These are phyloP conservation scores for Agrotis segetum DNA, from an alignment of 2,888 invertebrate species.

Conservation along the genomic window DNA sequence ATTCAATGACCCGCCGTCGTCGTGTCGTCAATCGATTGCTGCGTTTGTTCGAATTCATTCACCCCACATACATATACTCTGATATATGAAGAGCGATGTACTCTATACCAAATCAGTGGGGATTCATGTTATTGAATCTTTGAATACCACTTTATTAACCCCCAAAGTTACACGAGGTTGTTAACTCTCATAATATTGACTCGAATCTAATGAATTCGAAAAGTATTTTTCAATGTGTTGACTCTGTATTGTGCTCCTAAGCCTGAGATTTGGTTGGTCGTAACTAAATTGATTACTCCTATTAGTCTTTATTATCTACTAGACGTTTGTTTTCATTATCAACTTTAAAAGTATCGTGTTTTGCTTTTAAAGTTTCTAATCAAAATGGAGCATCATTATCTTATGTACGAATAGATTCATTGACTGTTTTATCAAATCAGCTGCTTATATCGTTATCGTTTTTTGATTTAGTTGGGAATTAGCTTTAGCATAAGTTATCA, in stretches of 20 bases:
- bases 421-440: slow-evolving; percentile 6
- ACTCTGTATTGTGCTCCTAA: slow-evolving; percentile 12
- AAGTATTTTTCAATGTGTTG: slow-evolving; percentile 33
- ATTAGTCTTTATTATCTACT: slow-evolving; percentile 33
- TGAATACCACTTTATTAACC: slow-evolving; percentile 53
- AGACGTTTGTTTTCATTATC: neutral
- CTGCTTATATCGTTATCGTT: slow-evolving; percentile 1
- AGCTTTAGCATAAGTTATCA: neutral
- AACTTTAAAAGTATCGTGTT: slow-evolving; percentile 18
- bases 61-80: slow-evolving; percentile 54
- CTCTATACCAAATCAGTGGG: slow-evolving; percentile 50
- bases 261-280: slow-evolving; percentile 21
- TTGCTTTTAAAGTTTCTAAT: slow-evolving; percentile 20
- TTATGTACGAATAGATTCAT: slow-evolving; percentile 6
- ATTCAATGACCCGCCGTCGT: slow-evolving; percentile 66
- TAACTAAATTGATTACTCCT: slow-evolving; percentile 5
- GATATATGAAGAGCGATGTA: slow-evolving; percentile 58
- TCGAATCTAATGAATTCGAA: slow-evolving; percentile 27
- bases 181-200: slow-evolving; percentile 46
- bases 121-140: slow-evolving; percentile 37
- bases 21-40: slow-evolving; percentile 67
- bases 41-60: slow-evolving; percentile 69
- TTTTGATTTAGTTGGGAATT: slow-evolving; percentile 2
- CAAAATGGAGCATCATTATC: slow-evolving; percentile 15
- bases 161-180: slow-evolving; percentile 43